Percentiles rank a stretch among this genome's conserved stretches.
These are phyloP conservation scores for Synanthedon vespiformis DNA, from an alignment of 2,888 invertebrate species.

Conservation along the genomic window DNA sequence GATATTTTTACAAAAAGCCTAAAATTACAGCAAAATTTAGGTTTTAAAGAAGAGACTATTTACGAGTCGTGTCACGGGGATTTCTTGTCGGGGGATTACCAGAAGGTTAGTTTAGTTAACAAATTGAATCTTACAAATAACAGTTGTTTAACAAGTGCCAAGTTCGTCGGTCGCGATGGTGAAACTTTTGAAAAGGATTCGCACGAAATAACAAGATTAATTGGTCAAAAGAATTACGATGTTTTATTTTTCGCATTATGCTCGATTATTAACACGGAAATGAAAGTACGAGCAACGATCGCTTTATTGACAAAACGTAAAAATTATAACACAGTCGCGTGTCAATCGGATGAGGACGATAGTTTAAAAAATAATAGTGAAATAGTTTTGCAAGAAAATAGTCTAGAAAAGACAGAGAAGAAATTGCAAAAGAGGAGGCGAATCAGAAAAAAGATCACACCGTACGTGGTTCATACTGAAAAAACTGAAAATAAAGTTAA, in stretches of 20 bases:
- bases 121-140: conserved; percentile 21
- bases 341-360: conserved; percentile 4
- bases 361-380: neutral
- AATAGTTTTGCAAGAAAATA: too few relatives aligned
- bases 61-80: conserved; percentile 26
- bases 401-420: conserved; percentile 1
- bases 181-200: conserved; percentile 29
- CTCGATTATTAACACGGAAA: conserved; percentile 37
- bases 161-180: conserved; percentile 13
- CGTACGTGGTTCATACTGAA: conserved; percentile 28
- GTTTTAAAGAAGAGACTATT: conserved; percentile 27
- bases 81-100: conserved; percentile 30
- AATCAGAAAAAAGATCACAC: conserved; percentile 14
- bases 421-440: conserved; percentile 13
- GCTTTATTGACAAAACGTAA: conserved; percentile 28
- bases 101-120: conserved; percentile 26
- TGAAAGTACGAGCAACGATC: conserved; percentile 36
- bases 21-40: neutral
- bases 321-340: neutral
- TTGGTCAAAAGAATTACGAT: conserved; percentile 47
- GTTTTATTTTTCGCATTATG: conserved; percentile 35
- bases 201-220: conserved; percentile 28
- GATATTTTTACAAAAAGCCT: neutral
- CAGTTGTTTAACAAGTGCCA: conserved; percentile 30
- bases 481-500: conserved; percentile 12